Conservation (phyloP, 92 coral and sea anemone species). For the Micromussa lordhowensis region DNA sequence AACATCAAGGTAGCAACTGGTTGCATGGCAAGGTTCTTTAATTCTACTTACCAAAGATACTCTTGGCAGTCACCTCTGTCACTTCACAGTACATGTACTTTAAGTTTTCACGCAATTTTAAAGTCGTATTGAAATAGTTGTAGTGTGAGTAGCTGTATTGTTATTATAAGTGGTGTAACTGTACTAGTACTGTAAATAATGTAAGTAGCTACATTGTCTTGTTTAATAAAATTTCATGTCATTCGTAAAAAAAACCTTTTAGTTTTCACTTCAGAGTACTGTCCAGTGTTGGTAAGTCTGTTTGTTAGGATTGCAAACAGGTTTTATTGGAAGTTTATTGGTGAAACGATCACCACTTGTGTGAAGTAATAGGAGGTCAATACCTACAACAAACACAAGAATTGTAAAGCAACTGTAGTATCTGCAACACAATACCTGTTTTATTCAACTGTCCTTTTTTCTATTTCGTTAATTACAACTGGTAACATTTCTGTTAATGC, state of each 20-base stretch:
- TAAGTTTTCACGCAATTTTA: too few species aligned
- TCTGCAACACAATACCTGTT: neutral
- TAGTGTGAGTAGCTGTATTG: too few species aligned
- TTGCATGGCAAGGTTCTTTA: neutral
- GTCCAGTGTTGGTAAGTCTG: neutral
- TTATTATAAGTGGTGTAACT: too few species aligned
- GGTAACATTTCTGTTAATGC: neutral
- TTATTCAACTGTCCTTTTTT: neutral
- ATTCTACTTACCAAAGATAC: neutral
- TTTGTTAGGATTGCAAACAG: neutral
- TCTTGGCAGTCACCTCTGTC: neutral
- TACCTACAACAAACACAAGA: neutral
- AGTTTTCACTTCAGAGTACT: neutral
- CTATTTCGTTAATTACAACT: neutral
- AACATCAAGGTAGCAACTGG: conserved; percentile 74
- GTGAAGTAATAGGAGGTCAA: neutral
- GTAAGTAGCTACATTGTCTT: too few species aligned
- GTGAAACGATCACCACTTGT: neutral
- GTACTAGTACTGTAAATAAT: too few species aligned
- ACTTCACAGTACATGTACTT: too few species aligned
- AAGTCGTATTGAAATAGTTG: too few species aligned
- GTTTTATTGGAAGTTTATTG: neutral
- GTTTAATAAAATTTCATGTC: too few species aligned
- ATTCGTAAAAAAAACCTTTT: too few species aligned
- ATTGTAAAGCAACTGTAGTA: neutral